These are phyloP conservation scores for Drosophila nigricruria DNA, from an alignment of 2,888 invertebrate genomes.

Conservation along the genomic window DNA sequence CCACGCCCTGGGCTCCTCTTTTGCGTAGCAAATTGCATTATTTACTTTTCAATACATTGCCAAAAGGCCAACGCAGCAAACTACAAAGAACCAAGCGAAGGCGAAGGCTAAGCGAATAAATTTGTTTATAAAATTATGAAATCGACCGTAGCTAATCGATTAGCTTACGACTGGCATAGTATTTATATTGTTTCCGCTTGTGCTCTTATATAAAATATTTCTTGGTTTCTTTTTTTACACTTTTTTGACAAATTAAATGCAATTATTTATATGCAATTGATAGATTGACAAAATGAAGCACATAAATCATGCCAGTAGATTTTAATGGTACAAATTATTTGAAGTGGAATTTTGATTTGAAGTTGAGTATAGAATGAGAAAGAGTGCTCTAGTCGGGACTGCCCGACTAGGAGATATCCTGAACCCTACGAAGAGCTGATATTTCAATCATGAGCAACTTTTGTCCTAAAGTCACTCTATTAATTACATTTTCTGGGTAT, in stretches of 20 bases:
- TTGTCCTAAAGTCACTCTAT: too few relatives aligned
- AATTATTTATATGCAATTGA: conserved; percentile 51
- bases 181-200: conserved; percentile 38
- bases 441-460: too few relatives aligned
- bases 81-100: conserved; percentile 15
- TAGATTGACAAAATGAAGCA: neutral
- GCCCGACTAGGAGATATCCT: neutral
- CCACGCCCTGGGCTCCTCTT: conserved; percentile 18
- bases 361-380: neutral
- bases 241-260: conserved; percentile 45
- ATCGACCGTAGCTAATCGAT: conserved; percentile 70
- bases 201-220: conserved; percentile 1
- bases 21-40: conserved; percentile 72
- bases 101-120: conserved; percentile 41
- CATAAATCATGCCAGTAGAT: conserved; percentile 5
- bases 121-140: conserved; percentile 72
- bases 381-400: too few relatives aligned
- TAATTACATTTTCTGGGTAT: too few relatives aligned
- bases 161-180: conserved; percentile 33
- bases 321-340: neutral
- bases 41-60: conserved; percentile 67
- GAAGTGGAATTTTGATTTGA: neutral
- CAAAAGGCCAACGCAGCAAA: conserved; percentile 33
- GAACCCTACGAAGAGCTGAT: neutral
- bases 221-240: neutral